Evolutionary conservation across 37 sponge, comb jelly and placozoan species (phyloP), one percentile per base, ranked within the genome.

Genomic region (Halisarca cf. caerulea): DNA sequence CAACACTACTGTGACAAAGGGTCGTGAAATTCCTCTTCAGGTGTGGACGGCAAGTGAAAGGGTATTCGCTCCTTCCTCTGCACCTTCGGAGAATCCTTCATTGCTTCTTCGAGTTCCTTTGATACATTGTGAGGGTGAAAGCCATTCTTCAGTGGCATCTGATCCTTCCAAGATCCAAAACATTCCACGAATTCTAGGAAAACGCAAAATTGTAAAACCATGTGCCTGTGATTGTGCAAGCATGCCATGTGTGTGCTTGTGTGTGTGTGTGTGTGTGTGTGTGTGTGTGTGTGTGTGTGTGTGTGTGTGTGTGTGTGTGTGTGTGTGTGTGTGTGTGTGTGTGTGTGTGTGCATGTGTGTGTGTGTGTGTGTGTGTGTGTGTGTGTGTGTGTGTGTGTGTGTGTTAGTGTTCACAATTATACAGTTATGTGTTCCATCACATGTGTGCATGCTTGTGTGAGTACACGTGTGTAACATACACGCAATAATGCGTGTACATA

Each of bases 141-240:
- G 21, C 77, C 77, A 41, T 74, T 74, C 77, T 74, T 74, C 4
- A 5, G 17, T 7, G 84, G 84, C 57, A 70, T 51, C 20, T 55
- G 45, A 58, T 83, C 84, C 84, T 83, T 83, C 84, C 84, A 83
- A 11, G 84, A 83, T 25, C 84, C 84, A 51, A 44, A 83, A 37
- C 44, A 69, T 36, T 83, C 84, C 23, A 83, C 53, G 21, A 71
- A 32, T 3, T 83, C 84, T 74, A 6, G 25, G 42, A 38, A 37
- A 74, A 2, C 6, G 11, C 11, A 47, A n/a, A n/a, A n/a, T n/a
- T n/a, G n/a, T n/a, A n/a, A n/a, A n/a, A n/a, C n/a, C n/a, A n/a
- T n/a, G n/a, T n/a, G n/a, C n/a, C n/a, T n/a, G 60, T 3, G 60
- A 59, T 2, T 68, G 14, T 3, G 30, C 69, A 8, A 34, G 69